Evolutionary conservation across 2,797 vertebrate genomes (phyloP).

Genomic region (Tolypeutes matacus): DNA sequence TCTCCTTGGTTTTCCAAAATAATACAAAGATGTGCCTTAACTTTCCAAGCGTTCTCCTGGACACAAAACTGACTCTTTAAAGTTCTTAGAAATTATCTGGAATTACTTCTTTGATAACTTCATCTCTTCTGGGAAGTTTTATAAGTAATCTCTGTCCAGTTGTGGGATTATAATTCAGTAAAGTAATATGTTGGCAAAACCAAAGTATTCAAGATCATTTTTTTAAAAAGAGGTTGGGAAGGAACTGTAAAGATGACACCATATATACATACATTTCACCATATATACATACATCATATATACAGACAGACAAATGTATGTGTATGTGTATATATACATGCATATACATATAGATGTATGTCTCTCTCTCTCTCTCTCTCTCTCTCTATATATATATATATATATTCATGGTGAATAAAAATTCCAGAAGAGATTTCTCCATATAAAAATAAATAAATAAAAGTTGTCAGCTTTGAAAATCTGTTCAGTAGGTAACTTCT

Average conservation of each 20-base stretch:
- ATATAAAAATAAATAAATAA: neutral
- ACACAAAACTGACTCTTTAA: neutral
- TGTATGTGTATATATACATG: too few relatives aligned
- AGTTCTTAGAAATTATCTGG: neutral
- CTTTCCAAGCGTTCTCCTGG: neutral
- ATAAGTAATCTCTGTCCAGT: neutral
- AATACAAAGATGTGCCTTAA: too few relatives aligned
- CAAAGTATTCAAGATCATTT: neutral
- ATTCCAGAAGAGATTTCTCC: neutral
- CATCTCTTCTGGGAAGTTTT: neutral
- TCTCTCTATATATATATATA: neutral
- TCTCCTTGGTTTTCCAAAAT: neutral
- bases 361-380: too few relatives aligned
- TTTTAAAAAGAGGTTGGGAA: neutral
- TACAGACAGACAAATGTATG: neutral
- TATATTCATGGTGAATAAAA: neutral
- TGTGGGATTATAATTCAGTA: neutral
- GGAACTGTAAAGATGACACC: neutral
- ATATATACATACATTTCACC: neutral
- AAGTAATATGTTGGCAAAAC: neutral
- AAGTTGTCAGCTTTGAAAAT: neutral
- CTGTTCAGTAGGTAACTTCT: neutral
- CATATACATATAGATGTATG: neutral
- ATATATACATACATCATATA: neutral
- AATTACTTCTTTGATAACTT: neutral